phyloP scores from a whole-genome alignment of 2,113 vertebrate genomes.

The Lepidothrix coronata region DNA sequence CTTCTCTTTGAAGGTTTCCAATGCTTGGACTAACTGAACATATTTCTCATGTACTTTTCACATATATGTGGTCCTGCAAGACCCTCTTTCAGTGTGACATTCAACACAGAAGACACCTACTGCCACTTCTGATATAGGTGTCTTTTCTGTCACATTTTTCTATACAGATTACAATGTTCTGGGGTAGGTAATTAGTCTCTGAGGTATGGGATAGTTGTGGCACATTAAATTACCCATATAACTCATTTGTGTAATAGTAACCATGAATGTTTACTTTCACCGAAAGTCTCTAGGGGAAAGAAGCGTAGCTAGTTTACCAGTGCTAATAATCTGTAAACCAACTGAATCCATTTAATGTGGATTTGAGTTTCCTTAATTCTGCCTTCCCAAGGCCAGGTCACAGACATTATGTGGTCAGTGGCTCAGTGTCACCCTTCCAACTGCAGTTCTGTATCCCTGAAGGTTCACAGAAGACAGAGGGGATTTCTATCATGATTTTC shows the following conservation, averaged over 20 bases:
- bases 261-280: background rate
- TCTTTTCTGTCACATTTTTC: background rate
- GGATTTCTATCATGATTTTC: background rate
- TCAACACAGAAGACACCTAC: background rate
- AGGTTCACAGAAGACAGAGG: background rate
- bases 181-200: background rate
- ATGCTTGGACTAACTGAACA: background rate
- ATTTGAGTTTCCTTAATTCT: background rate
- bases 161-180: background rate
- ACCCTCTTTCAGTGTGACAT: background rate
- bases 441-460: background rate
- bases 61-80: accelerated
- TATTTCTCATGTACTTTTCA: background rate
- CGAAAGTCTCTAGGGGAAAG: background rate
- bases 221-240: background rate
- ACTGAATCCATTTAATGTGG: background rate
- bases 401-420: accelerated
- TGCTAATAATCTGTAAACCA: background rate
- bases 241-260: background rate
- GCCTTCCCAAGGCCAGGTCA: background rate
- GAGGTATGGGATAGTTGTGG: background rate
- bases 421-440: accelerated
- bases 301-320: background rate
- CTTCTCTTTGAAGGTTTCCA: background rate
- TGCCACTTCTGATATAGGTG: background rate